Evolutionary conservation across 1,140 invertebrate species (phyloP), one percentile per base, ranked within the genome.

Genomic region (Heliconius melpomene): DNA sequence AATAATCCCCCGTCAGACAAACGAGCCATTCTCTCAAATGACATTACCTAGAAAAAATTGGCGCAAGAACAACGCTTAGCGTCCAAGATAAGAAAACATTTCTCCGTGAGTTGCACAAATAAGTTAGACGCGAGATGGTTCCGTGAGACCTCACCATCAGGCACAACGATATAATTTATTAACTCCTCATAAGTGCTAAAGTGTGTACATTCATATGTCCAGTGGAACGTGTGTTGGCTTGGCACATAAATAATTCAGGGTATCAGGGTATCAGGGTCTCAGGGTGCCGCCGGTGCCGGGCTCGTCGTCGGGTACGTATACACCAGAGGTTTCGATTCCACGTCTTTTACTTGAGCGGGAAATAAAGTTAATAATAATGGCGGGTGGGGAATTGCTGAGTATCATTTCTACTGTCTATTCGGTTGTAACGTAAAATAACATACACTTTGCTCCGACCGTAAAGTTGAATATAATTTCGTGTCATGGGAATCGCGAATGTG

Each of bases 161-260:
- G 80, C 75, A 20, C 74, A 50, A 74, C 81, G 80, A 57, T 85
- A 94, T 94, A 92, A 95, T 95, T 94, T 95, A 95, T 94, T 94
- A 94, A 93, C 90, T 89, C 86, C 84, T 89, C 87, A 91, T 94
- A 91, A 94, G 93, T 94, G 94, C 91, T 91, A 91, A 94, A 94
- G 89, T 93, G 89, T 94, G 93, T 94, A 91, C 89, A 90, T 90
- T 91, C 86, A 89, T 93, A 90, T 91, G 91, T 91, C 91, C 90
- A 84, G 81, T 66, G 85, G 78, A 80, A 82, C 84, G 84, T 84
- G 83, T 85, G 86, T 83, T 87, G 83, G 84, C 77, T 83, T 76
- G 78, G 74, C 82, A 72, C 80, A 88, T 90, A 86, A 90, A 90
- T 90, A 88, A 90, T 90, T 89, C 89, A 90, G 77, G 71, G 77